A percentile compares a stretch with the other conserved stretches of the same genome.
These are phyloP conservation scores for Axis porcinus DNA, from an alignment of 2,113 vertebrate species.

Conservation along the genomic window DNA sequence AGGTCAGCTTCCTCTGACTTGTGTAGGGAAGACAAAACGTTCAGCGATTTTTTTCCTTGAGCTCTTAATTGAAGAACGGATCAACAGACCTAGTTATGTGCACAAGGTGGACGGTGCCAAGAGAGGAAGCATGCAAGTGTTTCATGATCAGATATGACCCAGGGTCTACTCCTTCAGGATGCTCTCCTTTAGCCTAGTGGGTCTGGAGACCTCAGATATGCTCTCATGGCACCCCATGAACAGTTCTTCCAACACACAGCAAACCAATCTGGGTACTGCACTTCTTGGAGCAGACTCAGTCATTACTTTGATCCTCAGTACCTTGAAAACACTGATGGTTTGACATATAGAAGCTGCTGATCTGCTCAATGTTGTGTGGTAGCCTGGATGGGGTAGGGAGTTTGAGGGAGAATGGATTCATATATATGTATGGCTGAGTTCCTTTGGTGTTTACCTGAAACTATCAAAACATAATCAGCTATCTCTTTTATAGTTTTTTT, in stretches of 20 bases:
- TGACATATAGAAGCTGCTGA: not conserved
- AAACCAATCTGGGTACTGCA: not conserved
- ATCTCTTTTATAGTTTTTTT: not conserved
- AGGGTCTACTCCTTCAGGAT: not conserved
- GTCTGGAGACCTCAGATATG: not conserved
- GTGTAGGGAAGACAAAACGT: not conserved
- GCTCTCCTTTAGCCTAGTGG: not conserved
- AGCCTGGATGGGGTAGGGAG: not conserved
- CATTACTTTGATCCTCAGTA: not conserved
- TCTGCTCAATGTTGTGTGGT: not conserved
- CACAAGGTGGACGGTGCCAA: not conserved
- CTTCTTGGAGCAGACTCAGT: not conserved
- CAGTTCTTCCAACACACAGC: not conserved
- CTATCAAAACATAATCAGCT: not conserved
- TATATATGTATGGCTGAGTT: not conserved
- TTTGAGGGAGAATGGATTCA: not conserved
- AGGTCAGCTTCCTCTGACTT: not conserved
- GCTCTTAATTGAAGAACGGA: not conserved
- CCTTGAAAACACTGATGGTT: not conserved
- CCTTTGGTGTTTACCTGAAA: not conserved
- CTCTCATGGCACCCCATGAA: rapidly evolving
- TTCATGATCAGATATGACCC: not conserved
- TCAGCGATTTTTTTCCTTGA: not conserved
- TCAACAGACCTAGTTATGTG: not conserved
- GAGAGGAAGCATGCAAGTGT: not conserved